Evolutionary conservation across 2,797 vertebrate genomes (phyloP), one percentile per base, ranked within the genome.

Genomic region (Muscicapa striata): DNA sequence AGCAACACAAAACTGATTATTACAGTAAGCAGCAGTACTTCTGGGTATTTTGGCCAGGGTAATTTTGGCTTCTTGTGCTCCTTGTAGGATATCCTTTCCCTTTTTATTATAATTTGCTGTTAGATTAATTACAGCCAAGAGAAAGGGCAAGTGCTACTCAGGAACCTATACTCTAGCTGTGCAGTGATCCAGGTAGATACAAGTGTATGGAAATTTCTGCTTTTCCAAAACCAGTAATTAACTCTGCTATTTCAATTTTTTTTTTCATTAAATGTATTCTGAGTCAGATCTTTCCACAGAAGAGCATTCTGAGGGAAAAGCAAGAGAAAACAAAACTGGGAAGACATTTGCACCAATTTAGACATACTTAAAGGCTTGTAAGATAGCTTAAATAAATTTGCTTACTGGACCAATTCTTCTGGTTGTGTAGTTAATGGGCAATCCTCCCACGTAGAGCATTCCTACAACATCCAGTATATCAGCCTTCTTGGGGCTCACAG

Each of bases 401-500:
- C 98, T 98, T 98, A 99, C 99, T 12, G 99, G 99, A 84, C 99
- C 99, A 41, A 99, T 99, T 96, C 99, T 98, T 96, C 98, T 98
- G 58, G 98, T 99, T 54, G 98, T 99, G 84, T 99, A 99, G 97
- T 99, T 99, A 74, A 98, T 58, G 10, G 99, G 99, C 77, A 99
- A 89, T 46, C 99, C 99, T 32, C 99, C 99, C 11, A 99, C 97
- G 30, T 99, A 99, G 3, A 99, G 84, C 96, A 97, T 97, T 61
- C 99, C 99, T 61, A 99, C 99, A 69, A 99, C 99, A 80, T 99
- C 99, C 84, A 99, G 89, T 93, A 99, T 98, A 90, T 99, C 99
- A 0, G 99, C 99, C 97, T 98, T 99, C 97, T 98, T 99, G 76
- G 99, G 99, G 90, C 99, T 99, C 75, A 70, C 95, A 81, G 99